A percentile compares a stretch with the other conserved stretches of the same genome.
Conservation (phyloP, 2,797 vertebrate species). For the Alectoris magna region DNA sequence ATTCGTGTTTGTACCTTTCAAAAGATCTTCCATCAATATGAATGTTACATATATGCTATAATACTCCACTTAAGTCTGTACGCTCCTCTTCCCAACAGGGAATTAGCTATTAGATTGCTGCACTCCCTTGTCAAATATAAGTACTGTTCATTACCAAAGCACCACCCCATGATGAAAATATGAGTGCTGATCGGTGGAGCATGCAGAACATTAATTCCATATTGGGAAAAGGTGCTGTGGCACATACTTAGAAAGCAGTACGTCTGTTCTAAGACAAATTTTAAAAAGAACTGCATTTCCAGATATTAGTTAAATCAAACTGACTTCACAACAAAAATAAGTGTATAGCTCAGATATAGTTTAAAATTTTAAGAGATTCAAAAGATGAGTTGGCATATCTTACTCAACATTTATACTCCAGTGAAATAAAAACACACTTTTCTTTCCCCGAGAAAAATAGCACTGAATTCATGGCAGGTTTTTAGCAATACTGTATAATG, state of each 20-base stretch:
- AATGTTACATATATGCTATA: background rate
- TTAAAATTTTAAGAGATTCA: background rate
- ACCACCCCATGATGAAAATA: background rate
- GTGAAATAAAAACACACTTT: background rate
- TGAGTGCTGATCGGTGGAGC: background rate
- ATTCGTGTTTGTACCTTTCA: background rate
- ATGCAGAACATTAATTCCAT: background rate
- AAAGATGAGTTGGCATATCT: background rate
- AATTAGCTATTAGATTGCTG: background rate
- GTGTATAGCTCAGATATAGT: background rate
- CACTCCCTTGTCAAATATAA: background rate
- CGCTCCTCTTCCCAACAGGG: background rate
- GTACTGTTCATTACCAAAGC: background rate
- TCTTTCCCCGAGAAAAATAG: background rate
- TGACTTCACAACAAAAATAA: background rate
- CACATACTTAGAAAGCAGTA: background rate
- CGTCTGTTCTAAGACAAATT: background rate
- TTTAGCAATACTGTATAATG: background rate
- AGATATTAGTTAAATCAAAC: conserved; percentile 15
- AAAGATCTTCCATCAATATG: background rate
- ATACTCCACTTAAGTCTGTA: background rate
- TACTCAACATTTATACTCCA: background rate
- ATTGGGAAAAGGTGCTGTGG: background rate
- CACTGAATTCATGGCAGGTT: background rate
- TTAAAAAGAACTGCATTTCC: background rate